Evolutionary conservation across 2,797 vertebrate genomes (phyloP), one percentile per base, ranked within the genome.

Genomic region (Borostomias antarcticus): DNA sequence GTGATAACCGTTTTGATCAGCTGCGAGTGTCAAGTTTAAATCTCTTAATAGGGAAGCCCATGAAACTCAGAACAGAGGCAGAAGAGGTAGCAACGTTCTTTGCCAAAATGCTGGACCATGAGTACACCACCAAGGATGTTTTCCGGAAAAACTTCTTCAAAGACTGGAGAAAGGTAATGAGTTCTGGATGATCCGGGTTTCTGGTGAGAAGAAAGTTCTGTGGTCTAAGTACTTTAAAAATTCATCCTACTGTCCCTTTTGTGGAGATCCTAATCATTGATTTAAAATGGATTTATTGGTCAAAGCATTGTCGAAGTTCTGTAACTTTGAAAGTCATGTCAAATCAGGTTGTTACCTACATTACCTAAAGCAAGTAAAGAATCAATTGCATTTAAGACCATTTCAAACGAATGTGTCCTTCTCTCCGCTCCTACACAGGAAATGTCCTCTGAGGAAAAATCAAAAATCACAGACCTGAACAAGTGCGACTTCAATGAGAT

Each of bases 141-240:
- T 99, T 99, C 82, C 94, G 95, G 85, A 99, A 99, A 92, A 99
- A 99, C 88, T 99, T 99, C 71, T 99, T 97, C 74, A 99, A 98
- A 86, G 96, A 99, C 84, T 99, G 98, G 98, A 93, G 94, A 64
- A 99, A 97, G 96, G 98, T 99, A 54, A 0, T 48, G 19, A 10
- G 11, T 17, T 2, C 10, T 65, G 10, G 17, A 30, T 63, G 23
- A 47, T 13, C n/a, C 10, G 1, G 11, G 2, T 2, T 0, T 74
- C 2, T 63, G n/a, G n/a, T n/a, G n/a, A n/a, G n/a, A n/a, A n/a
- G n/a, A n/a, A 48, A 15, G 29, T 32, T 67, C 13, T 9, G 13
- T 28, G 15, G 6, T 57, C 40, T 45, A 17, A 45, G 40, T 17
- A 45, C 40, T 45, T n/a, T n/a, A 4, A 13, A 45, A 17, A 45